These are phyloP conservation scores for Ectobius pallidus DNA, from an alignment of 2,888 invertebrate genomes.

Conservation along the genomic window DNA sequence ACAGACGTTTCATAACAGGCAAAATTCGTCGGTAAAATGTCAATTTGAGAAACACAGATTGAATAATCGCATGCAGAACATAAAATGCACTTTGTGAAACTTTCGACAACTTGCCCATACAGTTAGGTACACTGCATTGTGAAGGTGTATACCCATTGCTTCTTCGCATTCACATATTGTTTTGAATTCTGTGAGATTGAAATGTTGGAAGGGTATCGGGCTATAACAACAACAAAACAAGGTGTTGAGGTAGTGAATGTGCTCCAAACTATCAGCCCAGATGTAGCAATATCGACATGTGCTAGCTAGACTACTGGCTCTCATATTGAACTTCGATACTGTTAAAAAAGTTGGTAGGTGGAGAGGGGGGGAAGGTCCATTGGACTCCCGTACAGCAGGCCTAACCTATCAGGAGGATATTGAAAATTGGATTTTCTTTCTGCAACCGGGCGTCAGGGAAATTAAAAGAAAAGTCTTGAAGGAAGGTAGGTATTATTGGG, in stretches of 20 bases:
- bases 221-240: neutral
- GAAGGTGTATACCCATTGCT: no score
- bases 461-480: conserved; percentile 6
- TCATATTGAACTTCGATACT: conserved; percentile 26
- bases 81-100: no score
- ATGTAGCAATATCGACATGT: no score
- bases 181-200: no score
- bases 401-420: conserved; percentile 18
- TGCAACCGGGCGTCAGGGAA: conserved; percentile 1
- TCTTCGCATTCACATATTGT: no score
- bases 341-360: neutral
- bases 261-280: no score
- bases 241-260: neutral
- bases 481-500: neutral
- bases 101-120: no score
- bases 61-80: no score
- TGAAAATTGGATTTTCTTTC: conserved; percentile 29
- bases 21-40: no score
- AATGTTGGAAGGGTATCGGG: neutral
- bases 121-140: no score
- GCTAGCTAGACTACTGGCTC: neutral
- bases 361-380: neutral
- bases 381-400: neutral
- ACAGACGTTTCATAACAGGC: no score
- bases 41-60: no score